These are phyloP conservation scores for Triplophysa rosa DNA, from an alignment of 2,113 vertebrate species.

Conservation along the genomic window DNA sequence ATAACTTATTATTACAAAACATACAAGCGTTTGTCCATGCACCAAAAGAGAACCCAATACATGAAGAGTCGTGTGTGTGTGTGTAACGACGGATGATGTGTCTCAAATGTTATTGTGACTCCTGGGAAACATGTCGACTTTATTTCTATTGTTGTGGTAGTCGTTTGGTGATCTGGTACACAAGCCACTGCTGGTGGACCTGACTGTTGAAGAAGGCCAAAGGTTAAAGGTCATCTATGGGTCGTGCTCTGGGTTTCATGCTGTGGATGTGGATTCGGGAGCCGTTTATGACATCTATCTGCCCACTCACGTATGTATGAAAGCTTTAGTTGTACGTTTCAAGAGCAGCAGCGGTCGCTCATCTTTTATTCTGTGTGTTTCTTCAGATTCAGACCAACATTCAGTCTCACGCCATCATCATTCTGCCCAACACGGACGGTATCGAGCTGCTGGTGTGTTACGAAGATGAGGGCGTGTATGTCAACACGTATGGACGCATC, in stretches of 20 bases:
- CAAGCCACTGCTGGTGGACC: slow-evolving; percentile 94
- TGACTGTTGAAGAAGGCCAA: slow-evolving; percentile 97
- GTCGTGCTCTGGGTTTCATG: slow-evolving; percentile 92
- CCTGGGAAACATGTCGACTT: too few relatives aligned
- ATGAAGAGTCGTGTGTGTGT: too few relatives aligned
- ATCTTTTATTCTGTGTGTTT: neutral
- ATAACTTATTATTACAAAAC: too few relatives aligned
- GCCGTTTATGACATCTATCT: slow-evolving; percentile 98
- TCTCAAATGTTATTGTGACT: too few relatives aligned
- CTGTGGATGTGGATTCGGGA: slow-evolving; percentile 96
- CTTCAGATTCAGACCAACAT: slow-evolving; percentile 91
- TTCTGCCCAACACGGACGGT: slow-evolving; percentile 96
- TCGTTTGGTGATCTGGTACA: slow-evolving; percentile 94
- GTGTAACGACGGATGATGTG: too few relatives aligned
- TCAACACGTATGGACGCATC: slow-evolving; percentile 97
- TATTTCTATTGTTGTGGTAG: slow-evolving; percentile 65
- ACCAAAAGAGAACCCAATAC: too few relatives aligned
- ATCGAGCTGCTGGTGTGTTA: slow-evolving; percentile 99
- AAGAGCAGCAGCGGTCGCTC: neutral
- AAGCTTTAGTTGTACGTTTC: neutral
- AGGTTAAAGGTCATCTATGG: slow-evolving; percentile 98
- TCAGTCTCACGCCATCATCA: slow-evolving; percentile 97
- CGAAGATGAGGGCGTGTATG: slow-evolving; percentile 97
- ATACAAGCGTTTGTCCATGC: too few relatives aligned
- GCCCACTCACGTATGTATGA: slow-evolving; percentile 90